These are phyloP conservation scores for Ctenopoma kingsleyae DNA, from an alignment of 2,797 vertebrate species.

Conservation along the genomic window DNA sequence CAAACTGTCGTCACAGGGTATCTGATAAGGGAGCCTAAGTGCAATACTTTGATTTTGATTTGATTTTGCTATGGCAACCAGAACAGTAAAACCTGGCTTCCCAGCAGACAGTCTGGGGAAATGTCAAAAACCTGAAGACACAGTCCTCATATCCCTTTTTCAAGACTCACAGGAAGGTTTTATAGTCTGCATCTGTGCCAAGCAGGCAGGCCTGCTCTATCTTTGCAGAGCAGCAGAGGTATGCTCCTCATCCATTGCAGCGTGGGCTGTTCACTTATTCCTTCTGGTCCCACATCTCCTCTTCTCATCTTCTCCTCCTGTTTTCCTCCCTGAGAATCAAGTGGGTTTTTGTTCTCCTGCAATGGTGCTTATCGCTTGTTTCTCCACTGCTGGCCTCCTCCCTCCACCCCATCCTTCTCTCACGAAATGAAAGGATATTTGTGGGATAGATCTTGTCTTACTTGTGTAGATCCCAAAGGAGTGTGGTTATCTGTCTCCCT, in stretches of 20 bases:
- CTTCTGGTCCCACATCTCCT: constrained; percentile 53
- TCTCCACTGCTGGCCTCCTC: constrained; percentile 63
- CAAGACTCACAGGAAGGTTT: constrained; percentile 43
- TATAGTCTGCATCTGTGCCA: constrained; percentile 30
- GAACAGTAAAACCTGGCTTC: constrained; percentile 39
- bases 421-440: constrained; percentile 64
- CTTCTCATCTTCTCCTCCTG: constrained; percentile 42
- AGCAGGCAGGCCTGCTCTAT: constrained; percentile 49
- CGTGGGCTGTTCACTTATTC: constrained; percentile 54
- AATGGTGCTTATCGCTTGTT: constrained; percentile 75
- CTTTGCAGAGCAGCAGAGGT: constrained; percentile 56
- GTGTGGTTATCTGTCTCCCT: constrained; percentile 43
- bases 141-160: constrained; percentile 29
- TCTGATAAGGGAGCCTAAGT: constrained; percentile 43
- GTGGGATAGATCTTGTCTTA: constrained; percentile 53
- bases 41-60: constrained; percentile 33
- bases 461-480: constrained; percentile 38
- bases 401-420: constrained; percentile 41
- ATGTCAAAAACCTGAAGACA: constrained; percentile 41
- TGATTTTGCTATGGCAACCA: constrained; percentile 64
- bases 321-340: constrained; percentile 69
- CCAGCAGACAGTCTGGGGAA: constrained; percentile 30
- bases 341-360: constrained; percentile 79
- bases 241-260: constrained; percentile 56
- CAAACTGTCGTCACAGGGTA: constrained; percentile 25